Evolutionary conservation across 2,888 invertebrate species (phyloP).

Genomic region (Globia sparganii): DNA sequence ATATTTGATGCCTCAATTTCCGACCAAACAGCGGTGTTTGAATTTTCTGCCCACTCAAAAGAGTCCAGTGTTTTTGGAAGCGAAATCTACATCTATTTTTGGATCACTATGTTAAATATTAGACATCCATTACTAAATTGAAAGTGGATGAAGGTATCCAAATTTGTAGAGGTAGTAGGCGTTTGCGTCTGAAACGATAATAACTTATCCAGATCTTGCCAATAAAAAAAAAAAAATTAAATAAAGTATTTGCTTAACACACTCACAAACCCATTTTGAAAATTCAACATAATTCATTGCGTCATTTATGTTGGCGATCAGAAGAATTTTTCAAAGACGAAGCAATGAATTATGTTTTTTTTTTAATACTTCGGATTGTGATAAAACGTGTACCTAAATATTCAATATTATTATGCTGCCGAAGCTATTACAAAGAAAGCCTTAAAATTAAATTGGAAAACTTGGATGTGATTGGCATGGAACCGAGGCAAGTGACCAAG

Average conservation of each 20-base stretch:
- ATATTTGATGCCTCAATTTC: conserved; percentile 51
- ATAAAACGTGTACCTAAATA: no score
- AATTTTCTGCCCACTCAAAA: conserved; percentile 18
- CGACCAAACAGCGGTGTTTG: conserved; percentile 1
- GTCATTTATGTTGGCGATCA: background rate
- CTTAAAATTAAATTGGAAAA: background rate
- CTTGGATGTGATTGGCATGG: background rate
- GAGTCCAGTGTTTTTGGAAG: conserved; percentile 7
- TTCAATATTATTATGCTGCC: background rate
- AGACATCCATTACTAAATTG: conserved; percentile 32
- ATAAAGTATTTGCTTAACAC: background rate
- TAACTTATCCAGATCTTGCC: background rate
- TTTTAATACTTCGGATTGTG: background rate
- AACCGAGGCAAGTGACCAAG: background rate
- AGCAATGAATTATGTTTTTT: background rate
- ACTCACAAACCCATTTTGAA: background rate
- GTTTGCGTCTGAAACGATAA: background rate
- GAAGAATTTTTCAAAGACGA: background rate
- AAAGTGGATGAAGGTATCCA: background rate
- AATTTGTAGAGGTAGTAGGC: background rate
- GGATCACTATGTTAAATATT: conserved; percentile 22
- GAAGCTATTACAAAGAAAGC: background rate
- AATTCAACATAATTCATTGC: background rate
- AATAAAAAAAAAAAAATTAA: no score
- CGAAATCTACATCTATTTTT: conserved; percentile 1